A percentile compares a stretch with the other conserved stretches of the same genome.
These are phyloP conservation scores for Lasioglossum morio DNA, from an alignment of 2,888 invertebrate species.

Conservation along the genomic window DNA sequence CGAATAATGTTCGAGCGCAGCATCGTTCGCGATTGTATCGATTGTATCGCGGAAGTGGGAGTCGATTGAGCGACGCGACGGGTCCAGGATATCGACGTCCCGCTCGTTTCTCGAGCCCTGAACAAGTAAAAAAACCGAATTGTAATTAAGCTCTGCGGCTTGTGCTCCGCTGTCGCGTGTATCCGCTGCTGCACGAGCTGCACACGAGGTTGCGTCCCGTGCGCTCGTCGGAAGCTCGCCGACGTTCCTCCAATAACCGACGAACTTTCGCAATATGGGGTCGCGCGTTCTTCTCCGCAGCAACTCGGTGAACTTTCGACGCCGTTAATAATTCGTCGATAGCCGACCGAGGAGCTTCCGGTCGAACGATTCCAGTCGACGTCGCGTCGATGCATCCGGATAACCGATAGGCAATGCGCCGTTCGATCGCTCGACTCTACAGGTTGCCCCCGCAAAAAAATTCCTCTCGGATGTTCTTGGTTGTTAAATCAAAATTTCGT, in stretches of 20 bases:
- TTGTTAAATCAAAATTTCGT: too few relatives aligned
- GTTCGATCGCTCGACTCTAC: neutral
- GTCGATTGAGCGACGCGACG: neutral
- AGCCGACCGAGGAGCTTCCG: neutral
- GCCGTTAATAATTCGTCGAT: constrained; percentile 16
- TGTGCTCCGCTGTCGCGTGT: constrained; percentile 10
- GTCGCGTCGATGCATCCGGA: neutral
- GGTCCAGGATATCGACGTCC: neutral
- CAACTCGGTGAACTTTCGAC: constrained; percentile 26
- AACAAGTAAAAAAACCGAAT: neutral
- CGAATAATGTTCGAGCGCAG: neutral
- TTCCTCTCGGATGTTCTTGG: too few relatives aligned
- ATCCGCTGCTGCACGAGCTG: neutral
- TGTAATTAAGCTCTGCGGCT: neutral
- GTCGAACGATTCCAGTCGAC: neutral
- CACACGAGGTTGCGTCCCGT: neutral
- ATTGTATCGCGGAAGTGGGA: constrained; percentile 6
- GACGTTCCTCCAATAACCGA: constrained; percentile 35
- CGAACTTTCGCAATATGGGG: constrained; percentile 45
- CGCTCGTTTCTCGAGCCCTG: neutral
- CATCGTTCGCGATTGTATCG: neutral
- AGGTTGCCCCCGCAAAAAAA: neutral
- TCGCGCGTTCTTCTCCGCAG: constrained; percentile 11
- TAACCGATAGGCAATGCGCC: neutral
- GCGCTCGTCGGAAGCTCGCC: constrained; percentile 1